Evolutionary conservation across 2,797 vertebrate species (phyloP).

Genomic region (Gobio occitaniae): DNA sequence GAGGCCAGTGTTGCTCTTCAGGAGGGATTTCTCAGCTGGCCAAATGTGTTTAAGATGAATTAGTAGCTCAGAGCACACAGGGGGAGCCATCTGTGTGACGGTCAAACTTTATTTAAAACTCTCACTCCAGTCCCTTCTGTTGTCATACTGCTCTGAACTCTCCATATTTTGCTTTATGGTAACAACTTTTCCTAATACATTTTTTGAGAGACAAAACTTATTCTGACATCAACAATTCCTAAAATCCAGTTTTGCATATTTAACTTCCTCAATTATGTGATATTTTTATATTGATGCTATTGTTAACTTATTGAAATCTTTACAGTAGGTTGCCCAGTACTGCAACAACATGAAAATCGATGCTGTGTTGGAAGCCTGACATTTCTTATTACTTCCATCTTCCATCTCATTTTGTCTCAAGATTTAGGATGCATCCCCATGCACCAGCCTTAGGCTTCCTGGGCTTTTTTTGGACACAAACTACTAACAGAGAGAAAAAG

Average conservation of each 20-base stretch:
- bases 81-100: conserved; percentile 52
- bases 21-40: conserved; percentile 72
- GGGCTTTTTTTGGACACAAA: too few species aligned
- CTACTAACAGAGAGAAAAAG: too few species aligned
- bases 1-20: conserved; percentile 70
- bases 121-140: conserved; percentile 24
- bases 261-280: neutral
- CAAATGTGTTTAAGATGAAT: conserved; percentile 71
- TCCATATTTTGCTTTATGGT: conserved; percentile 73
- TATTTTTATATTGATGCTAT: neutral
- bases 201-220: conserved; percentile 60
- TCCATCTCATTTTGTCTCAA: neutral
- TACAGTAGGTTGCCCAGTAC: neutral
- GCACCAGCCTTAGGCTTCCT: neutral
- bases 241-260: neutral
- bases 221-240: neutral
- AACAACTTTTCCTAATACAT: conserved; percentile 81
- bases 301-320: neutral
- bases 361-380: neutral
- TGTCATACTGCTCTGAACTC: conserved; percentile 62
- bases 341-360: neutral
- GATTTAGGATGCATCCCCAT: neutral
- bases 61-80: conserved; percentile 69
- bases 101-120: conserved; percentile 62
- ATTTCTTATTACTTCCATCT: neutral